A percentile compares a stretch with the other conserved stretches of the same genome.
Evolutionary conservation across 2,113 vertebrate species (phyloP).

Genomic region (Rissa tridactyla): DNA sequence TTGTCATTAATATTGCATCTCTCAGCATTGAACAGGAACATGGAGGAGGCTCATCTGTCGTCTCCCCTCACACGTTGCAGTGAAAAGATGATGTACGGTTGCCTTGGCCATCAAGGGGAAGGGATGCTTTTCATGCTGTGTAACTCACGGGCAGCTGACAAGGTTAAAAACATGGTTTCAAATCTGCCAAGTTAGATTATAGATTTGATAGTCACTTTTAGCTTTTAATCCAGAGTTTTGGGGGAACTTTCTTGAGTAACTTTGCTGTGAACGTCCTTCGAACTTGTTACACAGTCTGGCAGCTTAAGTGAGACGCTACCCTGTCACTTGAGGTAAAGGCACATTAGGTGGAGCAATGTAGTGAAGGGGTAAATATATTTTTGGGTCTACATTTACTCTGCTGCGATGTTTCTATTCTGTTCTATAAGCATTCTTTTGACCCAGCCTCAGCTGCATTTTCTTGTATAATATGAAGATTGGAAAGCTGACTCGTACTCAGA

Average conservation of each 20-base stretch:
- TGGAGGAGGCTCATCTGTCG: conserved; percentile 22
- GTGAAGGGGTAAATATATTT: background rate
- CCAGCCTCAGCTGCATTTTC: background rate
- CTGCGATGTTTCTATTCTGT: background rate
- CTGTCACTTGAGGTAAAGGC: background rate
- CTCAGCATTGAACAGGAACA: background rate
- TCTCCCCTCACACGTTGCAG: background rate
- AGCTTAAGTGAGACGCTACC: background rate
- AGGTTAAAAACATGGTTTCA: conserved; percentile 31
- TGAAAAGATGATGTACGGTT: background rate
- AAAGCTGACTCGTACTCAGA: background rate
- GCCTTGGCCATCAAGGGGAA: background rate
- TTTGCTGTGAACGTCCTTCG: background rate
- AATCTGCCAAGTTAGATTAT: conserved; percentile 17
- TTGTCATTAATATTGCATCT: conserved; percentile 8
- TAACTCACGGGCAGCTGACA: conserved; percentile 26
- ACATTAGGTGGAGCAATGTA: background rate
- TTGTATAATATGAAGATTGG: background rate
- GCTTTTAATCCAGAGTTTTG: conserved; percentile 12
- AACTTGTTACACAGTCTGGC: background rate
- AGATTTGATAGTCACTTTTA: background rate
- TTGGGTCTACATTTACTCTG: background rate
- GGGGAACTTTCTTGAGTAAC: background rate
- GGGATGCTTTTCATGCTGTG: background rate
- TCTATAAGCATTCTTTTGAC: background rate